Evolutionary conservation across 2,797 vertebrate genomes (phyloP).

Genomic region (Moxostoma hubbsi): DNA sequence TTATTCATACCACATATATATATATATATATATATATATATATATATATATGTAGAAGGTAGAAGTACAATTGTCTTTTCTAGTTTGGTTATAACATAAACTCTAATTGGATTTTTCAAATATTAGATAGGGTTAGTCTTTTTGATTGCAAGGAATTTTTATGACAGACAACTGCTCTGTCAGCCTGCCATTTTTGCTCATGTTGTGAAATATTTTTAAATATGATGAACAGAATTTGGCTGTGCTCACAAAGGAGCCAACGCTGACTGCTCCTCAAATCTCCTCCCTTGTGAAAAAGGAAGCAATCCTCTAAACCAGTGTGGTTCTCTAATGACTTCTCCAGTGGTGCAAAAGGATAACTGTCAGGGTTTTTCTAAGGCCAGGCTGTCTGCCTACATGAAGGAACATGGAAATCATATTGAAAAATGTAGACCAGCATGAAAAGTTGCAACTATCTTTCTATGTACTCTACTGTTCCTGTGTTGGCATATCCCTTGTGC

Average conservation of each 20-base stretch:
- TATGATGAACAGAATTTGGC: slow-evolving; percentile 62
- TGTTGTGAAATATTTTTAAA: slow-evolving; percentile 73
- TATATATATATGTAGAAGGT: slow-evolving; percentile 32
- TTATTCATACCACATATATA: slow-evolving; percentile 24
- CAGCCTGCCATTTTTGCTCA: slow-evolving; percentile 64
- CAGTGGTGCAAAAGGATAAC: slow-evolving; percentile 63
- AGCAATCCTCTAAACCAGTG: slow-evolving; percentile 54
- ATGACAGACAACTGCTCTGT: slow-evolving; percentile 62
- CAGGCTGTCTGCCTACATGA: slow-evolving; percentile 28
- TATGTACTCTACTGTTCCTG: background rate
- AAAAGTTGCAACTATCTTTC: background rate
- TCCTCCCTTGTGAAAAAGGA: slow-evolving; percentile 59
- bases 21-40: slow-evolving; percentile 34
- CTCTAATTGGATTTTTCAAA: slow-evolving; percentile 45
- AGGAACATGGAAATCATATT: slow-evolving; percentile 14
- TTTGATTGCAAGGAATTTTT: slow-evolving; percentile 32
- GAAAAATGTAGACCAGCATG: background rate
- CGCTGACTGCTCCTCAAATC: slow-evolving; percentile 56
- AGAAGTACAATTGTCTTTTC: slow-evolving; percentile 10
- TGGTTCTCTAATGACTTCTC: slow-evolving; percentile 62
- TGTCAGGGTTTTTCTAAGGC: slow-evolving; percentile 46
- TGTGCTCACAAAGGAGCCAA: slow-evolving; percentile 61
- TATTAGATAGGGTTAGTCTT: slow-evolving; percentile 10
- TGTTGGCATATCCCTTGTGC: slow-evolving; percentile 32
- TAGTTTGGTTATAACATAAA: slow-evolving; percentile 36